These are phyloP conservation scores for Metridium senile DNA, from an alignment of 92 coral and sea anemone species.

Conservation along the genomic window DNA sequence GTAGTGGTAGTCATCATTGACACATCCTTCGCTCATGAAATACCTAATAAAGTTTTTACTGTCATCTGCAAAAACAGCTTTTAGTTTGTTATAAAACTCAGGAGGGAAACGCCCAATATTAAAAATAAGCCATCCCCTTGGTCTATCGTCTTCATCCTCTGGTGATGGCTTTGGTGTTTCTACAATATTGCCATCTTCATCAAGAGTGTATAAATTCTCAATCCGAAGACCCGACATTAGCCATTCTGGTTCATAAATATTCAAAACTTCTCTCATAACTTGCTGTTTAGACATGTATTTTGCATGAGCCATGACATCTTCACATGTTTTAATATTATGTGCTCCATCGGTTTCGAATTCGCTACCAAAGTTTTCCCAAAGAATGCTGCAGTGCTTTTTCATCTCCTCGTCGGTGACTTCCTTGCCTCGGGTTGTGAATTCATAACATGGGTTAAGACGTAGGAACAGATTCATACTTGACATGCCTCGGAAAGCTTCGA, in stretches of 20 bases:
- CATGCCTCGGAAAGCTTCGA: neutral
- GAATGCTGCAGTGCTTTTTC: constrained; percentile 5
- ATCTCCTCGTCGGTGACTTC: constrained; percentile 19
- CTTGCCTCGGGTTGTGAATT: constrained; percentile 36
- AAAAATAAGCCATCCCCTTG: too few relatives aligned
- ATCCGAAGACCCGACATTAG: neutral
- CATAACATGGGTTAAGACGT: constrained; percentile 39
- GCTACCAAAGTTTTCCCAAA: constrained; percentile 15
- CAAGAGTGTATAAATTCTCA: neutral
- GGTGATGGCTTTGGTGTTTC: neutral
- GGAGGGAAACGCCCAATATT: constrained; percentile 12
- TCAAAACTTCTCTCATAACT: neutral
- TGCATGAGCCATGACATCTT: constrained; percentile 11
- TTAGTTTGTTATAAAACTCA: constrained; percentile 20
- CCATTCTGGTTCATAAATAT: constrained; percentile 22
- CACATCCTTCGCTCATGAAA: constrained; percentile 48
- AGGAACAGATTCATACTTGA: constrained; percentile 26
- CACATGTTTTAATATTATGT: neutral
- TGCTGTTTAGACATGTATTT: neutral
- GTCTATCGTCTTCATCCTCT: neutral
- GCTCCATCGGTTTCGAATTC: neutral
- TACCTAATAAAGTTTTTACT: constrained; percentile 46
- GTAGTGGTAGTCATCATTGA: constrained; percentile 35
- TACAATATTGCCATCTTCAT: neutral
- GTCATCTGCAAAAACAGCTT: constrained; percentile 48